phyloP scores from a whole-genome alignment of 2,113 vertebrate genomes.

The Ascaphus truei region DNA sequence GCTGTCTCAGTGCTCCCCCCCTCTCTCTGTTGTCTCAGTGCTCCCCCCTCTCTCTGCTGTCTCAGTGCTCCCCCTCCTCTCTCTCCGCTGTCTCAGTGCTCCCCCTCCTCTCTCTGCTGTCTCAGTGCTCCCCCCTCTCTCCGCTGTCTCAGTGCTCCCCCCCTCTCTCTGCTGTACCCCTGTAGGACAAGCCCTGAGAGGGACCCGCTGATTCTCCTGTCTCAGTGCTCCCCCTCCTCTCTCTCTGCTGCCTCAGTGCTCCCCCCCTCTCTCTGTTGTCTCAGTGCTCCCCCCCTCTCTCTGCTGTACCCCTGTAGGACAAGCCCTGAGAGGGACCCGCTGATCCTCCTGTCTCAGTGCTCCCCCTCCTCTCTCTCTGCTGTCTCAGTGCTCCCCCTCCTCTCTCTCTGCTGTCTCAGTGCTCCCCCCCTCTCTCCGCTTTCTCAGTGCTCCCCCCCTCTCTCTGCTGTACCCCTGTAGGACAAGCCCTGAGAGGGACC shows the following conservation, averaged over 20 bases:
- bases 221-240: too few relatives aligned
- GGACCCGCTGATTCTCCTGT: constrained; percentile 91
- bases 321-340: constrained; percentile 91
- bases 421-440: too few relatives aligned
- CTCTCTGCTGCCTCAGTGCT: neutral
- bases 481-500: constrained; percentile 93
- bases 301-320: constrained; percentile 68
- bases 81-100: constrained; percentile 23
- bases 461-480: constrained; percentile 56
- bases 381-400: neutral
- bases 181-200: constrained; percentile 90
- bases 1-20: neutral
- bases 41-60: constrained; percentile 20
- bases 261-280: constrained; percentile 25
- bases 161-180: constrained; percentile 33
- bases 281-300: neutral
- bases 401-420: constrained; percentile 32
- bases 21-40: constrained; percentile 25
- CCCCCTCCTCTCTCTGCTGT: constrained; percentile 26
- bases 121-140: too few relatives aligned
- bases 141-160: neutral
- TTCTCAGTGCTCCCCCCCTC: neutral
- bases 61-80: neutral
- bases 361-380: too few relatives aligned
- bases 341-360: constrained; percentile 88